Percentiles rank a stretch among this genome's conserved stretches.
These are phyloP conservation scores for Athalia rosae DNA, from an alignment of 2,888 invertebrate genomes.

Conservation along the genomic window DNA sequence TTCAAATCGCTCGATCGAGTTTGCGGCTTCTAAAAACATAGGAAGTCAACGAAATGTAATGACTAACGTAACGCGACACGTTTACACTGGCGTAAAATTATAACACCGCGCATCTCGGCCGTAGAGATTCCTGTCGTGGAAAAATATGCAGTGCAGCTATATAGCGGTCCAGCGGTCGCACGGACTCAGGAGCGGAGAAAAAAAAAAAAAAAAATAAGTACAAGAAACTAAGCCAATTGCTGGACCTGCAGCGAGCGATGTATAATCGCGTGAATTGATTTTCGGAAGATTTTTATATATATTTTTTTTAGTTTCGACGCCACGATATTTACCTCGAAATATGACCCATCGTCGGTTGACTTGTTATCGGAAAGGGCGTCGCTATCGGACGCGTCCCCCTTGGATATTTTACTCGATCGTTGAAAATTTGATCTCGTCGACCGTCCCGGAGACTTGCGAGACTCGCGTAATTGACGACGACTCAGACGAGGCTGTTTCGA, in stretches of 20 bases:
- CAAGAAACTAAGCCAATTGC: neutral
- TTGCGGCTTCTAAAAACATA: neutral
- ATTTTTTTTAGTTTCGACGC: too few species aligned
- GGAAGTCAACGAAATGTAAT: conserved; percentile 18
- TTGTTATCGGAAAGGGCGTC: conserved; percentile 68
- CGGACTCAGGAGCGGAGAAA: neutral
- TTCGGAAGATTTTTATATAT: too few species aligned
- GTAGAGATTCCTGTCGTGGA: conserved; percentile 24
- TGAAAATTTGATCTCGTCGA: conserved; percentile 47
- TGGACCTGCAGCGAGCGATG: too few species aligned
- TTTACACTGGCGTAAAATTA: conserved; percentile 16
- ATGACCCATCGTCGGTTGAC: conserved; percentile 71
- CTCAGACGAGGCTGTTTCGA: conserved; percentile 83
- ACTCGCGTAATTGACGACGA: conserved; percentile 60
- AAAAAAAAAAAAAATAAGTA: neutral
- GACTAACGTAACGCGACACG: conserved; percentile 32
- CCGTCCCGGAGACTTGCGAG: conserved; percentile 50
- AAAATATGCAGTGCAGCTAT: neutral
- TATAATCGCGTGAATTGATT: too few species aligned
- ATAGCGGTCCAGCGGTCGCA: neutral
- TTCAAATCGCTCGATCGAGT: neutral
- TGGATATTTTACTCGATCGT: conserved; percentile 47
- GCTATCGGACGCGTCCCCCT: conserved; percentile 66
- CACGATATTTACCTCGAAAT: conserved; percentile 68
- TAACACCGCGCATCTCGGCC: conserved; percentile 10